Evolutionary conservation across 1,140 invertebrate species (phyloP), one percentile per base, ranked within the genome.

Genomic region (Zaprionus capensis): DNA sequence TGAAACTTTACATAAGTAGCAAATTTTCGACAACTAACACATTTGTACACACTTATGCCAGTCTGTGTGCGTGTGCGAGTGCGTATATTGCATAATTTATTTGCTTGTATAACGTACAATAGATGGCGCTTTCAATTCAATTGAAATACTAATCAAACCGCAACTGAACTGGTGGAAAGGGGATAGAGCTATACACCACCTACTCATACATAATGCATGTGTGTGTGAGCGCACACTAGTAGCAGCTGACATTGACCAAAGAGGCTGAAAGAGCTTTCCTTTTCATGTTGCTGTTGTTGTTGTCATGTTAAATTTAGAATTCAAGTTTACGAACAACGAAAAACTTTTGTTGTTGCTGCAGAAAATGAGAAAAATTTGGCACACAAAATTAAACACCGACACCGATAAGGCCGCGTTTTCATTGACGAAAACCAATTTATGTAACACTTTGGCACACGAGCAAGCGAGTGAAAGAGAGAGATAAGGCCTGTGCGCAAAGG

Each of bases 261-360:
- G n/a, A 62, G 71, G 61, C 20, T n/a, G 2, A 65, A 26, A 68
- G 26, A 85, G 75, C 82, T 71, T 81, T 67, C 57, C 49, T 68
- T 69, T 20, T 24, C 4, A 22, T 76, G 22, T 51, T 70, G 56
- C 22, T 38, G 14, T 63, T 59, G 36, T 26, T 59, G 26, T 36
- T 9, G 41, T 34, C 20, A 63, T 61, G 41, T 58, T 91, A 91
- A 80, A 76, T 80, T 87, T 86, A 82, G 80, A 90, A 67, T 86
- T 85, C 76, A 82, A 86, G 80, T 72, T 66, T 66, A 65, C 49
- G 22, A 76, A 72, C 22, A 72, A 14, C 9, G 9, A 34, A 61
- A 22, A 56, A 69, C 57, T 71, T 44, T 24, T 26, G 56, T 61
- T 28, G 34, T 62, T 74, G 58, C 44, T 64, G 61, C 31, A 31